A percentile compares a stretch with the other conserved stretches of the same genome.
These are phyloP conservation scores for Cydia pomonella DNA, from an alignment of 1,140 invertebrate species.

Conservation along the genomic window DNA sequence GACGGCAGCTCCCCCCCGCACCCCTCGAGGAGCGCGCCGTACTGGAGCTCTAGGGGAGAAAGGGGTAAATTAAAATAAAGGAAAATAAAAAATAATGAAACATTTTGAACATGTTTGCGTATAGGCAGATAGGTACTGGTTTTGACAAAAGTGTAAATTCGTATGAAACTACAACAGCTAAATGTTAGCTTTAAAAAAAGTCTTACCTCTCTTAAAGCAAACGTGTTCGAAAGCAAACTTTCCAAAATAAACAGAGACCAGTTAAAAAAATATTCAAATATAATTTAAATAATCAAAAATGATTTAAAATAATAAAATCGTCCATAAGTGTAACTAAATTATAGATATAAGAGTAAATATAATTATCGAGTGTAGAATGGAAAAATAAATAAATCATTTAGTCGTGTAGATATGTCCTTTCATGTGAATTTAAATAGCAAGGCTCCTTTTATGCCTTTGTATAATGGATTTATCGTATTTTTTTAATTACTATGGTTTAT, in stretches of 20 bases:
- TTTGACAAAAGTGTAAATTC: not conserved
- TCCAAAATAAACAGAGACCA: not conserved
- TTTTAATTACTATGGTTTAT: no score
- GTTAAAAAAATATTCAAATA: slow-evolving; percentile 40
- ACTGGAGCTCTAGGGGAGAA: slow-evolving; percentile 66
- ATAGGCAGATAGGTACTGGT: no score
- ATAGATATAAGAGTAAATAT: no score
- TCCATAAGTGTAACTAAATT: no score
- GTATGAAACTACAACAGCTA: no score
- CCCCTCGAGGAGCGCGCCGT: slow-evolving; percentile 72
- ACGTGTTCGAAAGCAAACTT: not conserved
- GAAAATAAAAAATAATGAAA: slow-evolving; percentile 48
- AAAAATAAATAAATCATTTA: not conserved
- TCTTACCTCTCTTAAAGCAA: slow-evolving; percentile 35
- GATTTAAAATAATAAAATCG: slow-evolving; percentile 27
- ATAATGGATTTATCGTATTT: no score
- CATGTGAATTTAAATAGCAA: no score
- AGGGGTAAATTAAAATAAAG: slow-evolving; percentile 49
- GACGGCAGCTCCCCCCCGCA: slow-evolving; percentile 76
- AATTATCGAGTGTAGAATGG: no score
- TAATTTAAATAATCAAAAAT: slow-evolving; percentile 39
- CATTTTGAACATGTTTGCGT: not conserved
- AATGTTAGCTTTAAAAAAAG: no score
- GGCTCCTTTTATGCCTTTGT: no score
- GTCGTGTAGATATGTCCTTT: no score